A percentile compares a stretch with the other conserved stretches of the same genome.
These are phyloP conservation scores for Centroberyx gerrardi DNA, from an alignment of 2,797 vertebrate genomes.

Conservation along the genomic window DNA sequence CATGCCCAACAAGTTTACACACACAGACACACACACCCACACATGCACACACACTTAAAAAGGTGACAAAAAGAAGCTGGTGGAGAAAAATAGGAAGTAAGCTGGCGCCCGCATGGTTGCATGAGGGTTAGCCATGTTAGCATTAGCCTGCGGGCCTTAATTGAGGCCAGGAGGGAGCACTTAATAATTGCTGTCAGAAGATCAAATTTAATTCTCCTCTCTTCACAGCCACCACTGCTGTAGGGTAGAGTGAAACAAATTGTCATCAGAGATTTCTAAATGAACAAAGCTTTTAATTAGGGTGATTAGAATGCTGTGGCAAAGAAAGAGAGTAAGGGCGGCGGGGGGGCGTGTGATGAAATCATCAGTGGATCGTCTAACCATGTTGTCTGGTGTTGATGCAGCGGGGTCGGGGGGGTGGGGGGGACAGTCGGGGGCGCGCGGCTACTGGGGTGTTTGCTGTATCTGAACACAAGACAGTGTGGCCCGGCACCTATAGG, in stretches of 20 bases:
- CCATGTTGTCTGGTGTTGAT: constrained; percentile 81
- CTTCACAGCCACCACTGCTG: constrained; percentile 95
- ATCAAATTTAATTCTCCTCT: constrained; percentile 99
- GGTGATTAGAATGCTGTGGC: constrained; percentile 95
- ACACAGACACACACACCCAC: constrained; percentile 6
- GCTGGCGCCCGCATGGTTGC: constrained; percentile 75
- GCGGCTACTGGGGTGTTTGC: constrained; percentile 76
- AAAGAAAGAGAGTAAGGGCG: constrained; percentile 69
- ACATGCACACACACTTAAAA: not conserved
- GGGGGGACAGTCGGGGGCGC: constrained; percentile 34
- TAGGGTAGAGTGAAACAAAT: constrained; percentile 99
- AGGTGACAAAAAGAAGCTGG: constrained; percentile 54
- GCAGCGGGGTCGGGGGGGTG: constrained; percentile 2
- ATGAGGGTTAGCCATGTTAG: constrained; percentile 88
- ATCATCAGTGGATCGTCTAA: constrained; percentile 90
- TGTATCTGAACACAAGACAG: constrained; percentile 61
- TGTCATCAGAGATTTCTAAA: constrained; percentile 98
- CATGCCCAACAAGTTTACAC: constrained; percentile 8
- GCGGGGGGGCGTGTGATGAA: constrained; percentile 79
- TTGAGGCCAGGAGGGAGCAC: constrained; percentile 99
- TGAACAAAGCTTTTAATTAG: constrained; percentile 99
- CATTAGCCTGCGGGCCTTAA: constrained; percentile 91
- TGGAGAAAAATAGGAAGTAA: constrained; percentile 67
- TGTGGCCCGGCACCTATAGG: constrained; percentile 31
- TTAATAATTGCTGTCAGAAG: constrained; percentile 99